Evolutionary conservation across 1,140 invertebrate species (phyloP), one percentile per base, ranked within the genome.

Genomic region (Brachionus angularis): DNA sequence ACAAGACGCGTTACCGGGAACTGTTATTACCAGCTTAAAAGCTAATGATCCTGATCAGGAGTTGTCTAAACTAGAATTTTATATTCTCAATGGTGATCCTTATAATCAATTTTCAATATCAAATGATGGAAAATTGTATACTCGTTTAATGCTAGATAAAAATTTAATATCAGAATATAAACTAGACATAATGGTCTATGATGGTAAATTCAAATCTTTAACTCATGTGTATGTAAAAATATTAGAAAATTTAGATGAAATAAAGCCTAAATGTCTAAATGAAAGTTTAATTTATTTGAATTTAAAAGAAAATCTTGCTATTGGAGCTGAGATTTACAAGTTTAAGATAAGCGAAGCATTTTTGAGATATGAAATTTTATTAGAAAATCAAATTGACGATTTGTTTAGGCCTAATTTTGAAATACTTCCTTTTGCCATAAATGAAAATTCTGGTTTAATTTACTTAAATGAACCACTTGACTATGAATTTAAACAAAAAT

Each of bases 41-140:
- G 36, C 25, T 23, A 36, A 0, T 14, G 53, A 58, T 14, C 23
- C 23, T 23, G 39, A 42, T 42, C 8, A 42, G 4, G 16, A 21
- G 8, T 16, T 42, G 16, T 27, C 23, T 5, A 47, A 47, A 67
- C 18, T 67, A 23, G 29, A 67, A 18, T 49, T 27, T 36, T 67
- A 27, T 46, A 50, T 67, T 16, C 23, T 67, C 14, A 25, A 50
- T 12, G 62, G 62, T 47, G 62, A 67, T 16, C 12, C 42, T 21
- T 47, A 16, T 1, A 50, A 36, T n/a, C 62, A 67, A 34, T 67
- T 67, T 50, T 18, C 27, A 5, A 50, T 67, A 12, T 67, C 62
- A 23, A 44, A 16, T 3, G 62, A 67, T 67, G 62, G 18, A 21
- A 67, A 67, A 34, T 29, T 67, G 12, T 67, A 47, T 27, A 47